phyloP scores from a whole-genome alignment of 2,113 vertebrate species.

The Sander lucioperca region DNA sequence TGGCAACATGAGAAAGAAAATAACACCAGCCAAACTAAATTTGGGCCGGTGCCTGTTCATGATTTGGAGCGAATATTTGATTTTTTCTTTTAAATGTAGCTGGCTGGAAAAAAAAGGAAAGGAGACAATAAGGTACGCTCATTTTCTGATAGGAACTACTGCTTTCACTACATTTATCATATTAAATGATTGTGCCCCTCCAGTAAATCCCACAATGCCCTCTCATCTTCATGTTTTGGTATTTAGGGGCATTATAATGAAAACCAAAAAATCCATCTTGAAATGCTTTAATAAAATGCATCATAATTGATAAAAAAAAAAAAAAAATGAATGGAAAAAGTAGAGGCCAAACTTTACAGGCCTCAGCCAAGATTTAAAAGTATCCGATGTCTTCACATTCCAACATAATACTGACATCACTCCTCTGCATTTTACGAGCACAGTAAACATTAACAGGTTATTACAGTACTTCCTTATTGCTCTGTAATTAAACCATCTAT shows the following conservation, averaged over 20 bases:
- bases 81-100: background rate
- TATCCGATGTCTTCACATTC: background rate
- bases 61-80: background rate
- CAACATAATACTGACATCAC: background rate
- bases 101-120: background rate
- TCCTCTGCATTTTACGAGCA: slow-evolving; percentile 3
- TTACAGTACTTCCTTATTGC: slow-evolving; percentile 65
- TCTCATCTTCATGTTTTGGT: no score
- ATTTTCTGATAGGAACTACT: background rate
- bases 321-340: no score
- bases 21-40: background rate
- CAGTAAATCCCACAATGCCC: no score
- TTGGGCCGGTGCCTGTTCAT: background rate
- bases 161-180: background rate
- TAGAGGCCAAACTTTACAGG: slow-evolving; percentile 11
- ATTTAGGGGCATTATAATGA: no score
- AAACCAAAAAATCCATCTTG: no score
- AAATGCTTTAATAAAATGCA: no score
- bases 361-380: background rate
- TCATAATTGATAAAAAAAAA: no score
- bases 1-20: background rate
- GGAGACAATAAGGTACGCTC: background rate
- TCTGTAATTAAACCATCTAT: background rate
- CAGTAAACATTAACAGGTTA: slow-evolving; percentile 48
- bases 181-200: no score